Base-by-base conservation (phyloP, 2,888 invertebrate genomes). In the Hypena proboscidalis region DNA sequence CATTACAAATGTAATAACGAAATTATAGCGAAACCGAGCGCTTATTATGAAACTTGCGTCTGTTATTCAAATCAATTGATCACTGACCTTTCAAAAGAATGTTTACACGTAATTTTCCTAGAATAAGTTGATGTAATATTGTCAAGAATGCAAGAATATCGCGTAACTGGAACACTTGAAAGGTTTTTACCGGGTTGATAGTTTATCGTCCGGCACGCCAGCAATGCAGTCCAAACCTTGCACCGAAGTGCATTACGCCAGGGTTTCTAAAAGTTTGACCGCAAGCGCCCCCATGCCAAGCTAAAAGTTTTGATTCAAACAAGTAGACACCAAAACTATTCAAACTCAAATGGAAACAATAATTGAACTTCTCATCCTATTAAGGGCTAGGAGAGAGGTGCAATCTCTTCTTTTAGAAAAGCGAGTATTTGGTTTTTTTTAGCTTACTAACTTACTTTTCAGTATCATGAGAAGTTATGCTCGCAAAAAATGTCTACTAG, bases 221-320 rank as follows among this genome's bases (percentile, higher is more conserved):
- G 67, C 65, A 76, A 80, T 80, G 81, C 75, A 65, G 77, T 77
- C 62, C 72, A 82, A 81, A 76, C 80, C 72, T 69, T 77, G 76
- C 74, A 69, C 72, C 75, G 53, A 80, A 83, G 71, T 79, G 70
- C 75, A 80, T 85, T 82, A 83, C 85, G 83, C n/a, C n/a, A n/a
- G n/a, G n/a, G n/a, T n/a, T n/a, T n/a, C n/a, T n/a, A n/a, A n/a
- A n/a, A n/a, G n/a, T n/a, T n/a, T n/a, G n/a, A n/a, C n/a, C n/a
- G n/a, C n/a, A n/a, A n/a, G n/a, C n/a, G n/a, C n/a, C n/a, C n/a
- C n/a, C n/a, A n/a, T n/a, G n/a, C n/a, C n/a, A n/a, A n/a, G n/a
- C n/a, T n/a, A n/a, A n/a, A n/a, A n/a, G n/a, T n/a, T n/a, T n/a
- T n/a, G n/a, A n/a, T n/a, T n/a, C n/a, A n/a, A n/a, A n/a, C n/a